Evolutionary conservation across 2,797 vertebrate genomes (phyloP).

Genomic region (Syngnathus acus): DNA sequence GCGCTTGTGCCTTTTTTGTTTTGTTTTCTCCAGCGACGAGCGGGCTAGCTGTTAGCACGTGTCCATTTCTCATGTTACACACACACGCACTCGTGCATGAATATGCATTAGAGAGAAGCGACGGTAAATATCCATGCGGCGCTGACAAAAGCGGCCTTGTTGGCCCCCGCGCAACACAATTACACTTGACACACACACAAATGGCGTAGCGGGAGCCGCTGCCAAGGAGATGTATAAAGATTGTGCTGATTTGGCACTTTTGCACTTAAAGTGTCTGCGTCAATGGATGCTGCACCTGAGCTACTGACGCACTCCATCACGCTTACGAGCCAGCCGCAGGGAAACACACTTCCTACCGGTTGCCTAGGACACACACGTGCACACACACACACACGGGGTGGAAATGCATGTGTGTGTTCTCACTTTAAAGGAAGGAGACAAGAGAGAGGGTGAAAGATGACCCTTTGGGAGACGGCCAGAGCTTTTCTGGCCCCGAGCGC

Average conservation of each 20-base stretch:
- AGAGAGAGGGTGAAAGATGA: neutral
- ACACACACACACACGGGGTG: constrained; percentile 8
- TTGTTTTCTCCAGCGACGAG: neutral
- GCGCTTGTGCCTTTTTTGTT: neutral
- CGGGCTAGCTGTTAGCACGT: neutral
- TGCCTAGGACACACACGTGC: neutral
- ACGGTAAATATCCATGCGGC: neutral
- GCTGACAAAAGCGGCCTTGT: neutral
- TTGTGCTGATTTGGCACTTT: constrained; percentile 3
- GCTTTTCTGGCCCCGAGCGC: neutral
- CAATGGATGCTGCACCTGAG: constrained; percentile 4
- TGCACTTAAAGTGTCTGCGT: neutral
- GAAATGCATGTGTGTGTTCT: neutral
- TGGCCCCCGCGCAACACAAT: neutral
- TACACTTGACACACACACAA: neutral
- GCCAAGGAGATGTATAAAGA: constrained; percentile 4
- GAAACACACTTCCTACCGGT: constrained; percentile 5
- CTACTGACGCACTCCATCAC: constrained; percentile 1
- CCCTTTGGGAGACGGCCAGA: neutral
- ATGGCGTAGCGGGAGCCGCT: neutral
- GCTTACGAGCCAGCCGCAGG: neutral
- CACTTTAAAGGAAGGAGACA: neutral
- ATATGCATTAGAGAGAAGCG: neutral
- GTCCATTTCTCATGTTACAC: neutral
- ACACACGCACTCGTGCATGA: neutral